phyloP scores from a whole-genome alignment of 2,888 invertebrate species.

The Adelognathus sp. region DNA sequence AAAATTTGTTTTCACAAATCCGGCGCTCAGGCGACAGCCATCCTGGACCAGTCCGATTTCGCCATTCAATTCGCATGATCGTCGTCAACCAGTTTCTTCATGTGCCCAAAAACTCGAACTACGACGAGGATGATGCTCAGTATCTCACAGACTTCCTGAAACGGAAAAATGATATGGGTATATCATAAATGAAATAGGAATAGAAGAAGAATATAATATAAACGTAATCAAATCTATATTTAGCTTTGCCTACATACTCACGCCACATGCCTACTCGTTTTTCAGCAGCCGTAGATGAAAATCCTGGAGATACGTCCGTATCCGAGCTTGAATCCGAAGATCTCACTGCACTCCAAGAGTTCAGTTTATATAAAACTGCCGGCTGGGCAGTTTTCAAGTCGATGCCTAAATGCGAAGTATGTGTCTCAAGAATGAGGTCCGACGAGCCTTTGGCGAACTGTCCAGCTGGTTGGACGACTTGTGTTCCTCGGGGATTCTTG shows the following conservation, averaged over 20 bases:
- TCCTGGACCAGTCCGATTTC: not conserved
- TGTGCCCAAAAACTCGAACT: not conserved
- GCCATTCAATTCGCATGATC: not conserved
- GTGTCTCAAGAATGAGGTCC: too few species aligned
- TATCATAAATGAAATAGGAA: too few species aligned
- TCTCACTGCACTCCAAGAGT: not conserved
- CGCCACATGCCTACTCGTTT: too few species aligned
- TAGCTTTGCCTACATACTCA: too few species aligned
- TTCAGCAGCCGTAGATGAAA: not conserved
- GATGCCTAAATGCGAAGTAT: not conserved
- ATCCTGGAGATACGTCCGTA: not conserved
- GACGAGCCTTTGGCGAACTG: too few species aligned
- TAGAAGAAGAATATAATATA: too few species aligned
- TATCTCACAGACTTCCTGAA: not conserved
- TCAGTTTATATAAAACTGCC: not conserved
- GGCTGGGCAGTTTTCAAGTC: conserved; percentile 6
- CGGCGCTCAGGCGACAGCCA: not conserved
- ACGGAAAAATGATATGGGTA: too few species aligned
- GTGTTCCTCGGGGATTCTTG: too few species aligned
- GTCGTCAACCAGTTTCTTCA: not conserved
- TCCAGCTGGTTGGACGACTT: too few species aligned
- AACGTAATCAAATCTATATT: too few species aligned
- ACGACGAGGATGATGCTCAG: not conserved
- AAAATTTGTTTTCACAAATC: not conserved
- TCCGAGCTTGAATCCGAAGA: not conserved